Evolutionary conservation across 2,888 invertebrate genomes (phyloP), one percentile per base, ranked within the genome.

Genomic region (Tenthredo amoena): DNA sequence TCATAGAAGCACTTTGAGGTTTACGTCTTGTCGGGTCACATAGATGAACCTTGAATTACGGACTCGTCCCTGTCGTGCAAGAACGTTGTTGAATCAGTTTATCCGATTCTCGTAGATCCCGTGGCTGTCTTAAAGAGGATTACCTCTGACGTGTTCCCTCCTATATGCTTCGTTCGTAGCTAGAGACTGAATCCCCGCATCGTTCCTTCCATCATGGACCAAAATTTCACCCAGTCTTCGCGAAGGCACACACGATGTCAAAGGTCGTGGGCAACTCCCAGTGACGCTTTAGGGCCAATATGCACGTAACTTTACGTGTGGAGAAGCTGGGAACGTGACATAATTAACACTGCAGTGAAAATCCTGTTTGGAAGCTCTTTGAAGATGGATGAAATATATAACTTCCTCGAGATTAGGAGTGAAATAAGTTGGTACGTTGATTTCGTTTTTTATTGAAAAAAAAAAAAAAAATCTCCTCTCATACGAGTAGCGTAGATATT

Each of bases 41-140:
- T 77, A 15, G 47, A 12, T 72, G 74, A 43, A 77, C 77, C 34
- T 40, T 62, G 62, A 81, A 81, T 81, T 62, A 26, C 18, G n/a
- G 47, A 9, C 37, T 58, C 55, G 55, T 58, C 26, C 31, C 18
- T 40, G 62, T 21, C 21, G 18, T 7, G 37, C 26, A 34, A 81
- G 40, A 55, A 34, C 58, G 58, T 81, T 40, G 62, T 81, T 62
- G 47, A 81, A 81, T 81, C 81, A 81, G 81, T 62, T 81, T 81
- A 81, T 81, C 81, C 62, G 62, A 81, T 62, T 81, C 62, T 26
- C 58, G 12, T 81, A n/a, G 40, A 81, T 62, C 58, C 40, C 37
- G 62, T 50, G 81, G 62, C 37, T 62, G 81, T 62, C 81, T 81
- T 58, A 58, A 31, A 62, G n/a, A 40, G 31, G 81, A 81, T 81